These are phyloP conservation scores for Pseudococcus longispinus DNA, from an alignment of 2,888 invertebrate genomes.

Conservation along the genomic window DNA sequence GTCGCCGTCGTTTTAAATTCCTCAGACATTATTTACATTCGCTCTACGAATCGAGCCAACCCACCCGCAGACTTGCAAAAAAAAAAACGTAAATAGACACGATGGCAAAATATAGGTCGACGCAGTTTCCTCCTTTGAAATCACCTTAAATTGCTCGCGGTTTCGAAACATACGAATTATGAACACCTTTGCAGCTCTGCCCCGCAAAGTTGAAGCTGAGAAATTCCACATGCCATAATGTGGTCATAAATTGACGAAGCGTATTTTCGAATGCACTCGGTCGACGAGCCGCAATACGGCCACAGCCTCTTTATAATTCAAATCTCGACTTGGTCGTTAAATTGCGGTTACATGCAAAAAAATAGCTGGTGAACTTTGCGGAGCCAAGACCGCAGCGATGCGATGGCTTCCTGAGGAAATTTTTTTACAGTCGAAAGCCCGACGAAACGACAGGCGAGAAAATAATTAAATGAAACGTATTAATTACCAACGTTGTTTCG, in stretches of 20 bases:
- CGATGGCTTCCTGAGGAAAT: neutral
- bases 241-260: neutral
- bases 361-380: neutral
- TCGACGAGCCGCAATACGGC: neutral
- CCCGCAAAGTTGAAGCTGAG: neutral
- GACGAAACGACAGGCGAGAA: neutral
- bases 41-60: too few species aligned
- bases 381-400: neutral
- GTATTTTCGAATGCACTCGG: neutral
- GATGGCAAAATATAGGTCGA: neutral
- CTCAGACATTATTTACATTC: too few species aligned
- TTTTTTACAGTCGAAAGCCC: neutral
- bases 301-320: conserved; percentile 25
- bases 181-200: neutral
- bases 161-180: neutral
- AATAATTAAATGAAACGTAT: neutral
- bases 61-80: too few species aligned
- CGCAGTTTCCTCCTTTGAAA: neutral
- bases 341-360: neutral
- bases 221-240: neutral
- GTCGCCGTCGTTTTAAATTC: too few species aligned
- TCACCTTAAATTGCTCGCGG: neutral
- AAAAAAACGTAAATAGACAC: neutral
- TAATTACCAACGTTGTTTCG: neutral
- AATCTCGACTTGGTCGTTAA: conserved; percentile 9